These are phyloP conservation scores for Neogobius melanostomus DNA, from an alignment of 2,113 vertebrate species.

Conservation along the genomic window DNA sequence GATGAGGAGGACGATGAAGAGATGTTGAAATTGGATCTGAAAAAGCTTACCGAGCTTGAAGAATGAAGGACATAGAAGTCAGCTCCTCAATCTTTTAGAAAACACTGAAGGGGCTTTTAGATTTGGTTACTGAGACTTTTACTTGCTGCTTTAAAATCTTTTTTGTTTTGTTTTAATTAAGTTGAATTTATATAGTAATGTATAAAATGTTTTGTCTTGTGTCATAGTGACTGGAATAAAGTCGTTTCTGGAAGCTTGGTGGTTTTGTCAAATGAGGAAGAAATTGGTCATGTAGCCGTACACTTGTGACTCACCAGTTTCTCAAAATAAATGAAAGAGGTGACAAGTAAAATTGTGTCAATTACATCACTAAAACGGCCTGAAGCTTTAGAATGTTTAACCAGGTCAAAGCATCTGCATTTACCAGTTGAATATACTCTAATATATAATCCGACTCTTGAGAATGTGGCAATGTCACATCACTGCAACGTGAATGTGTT, in stretches of 20 bases:
- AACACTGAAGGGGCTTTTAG: background rate
- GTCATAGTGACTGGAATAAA: background rate
- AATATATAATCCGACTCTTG: no score
- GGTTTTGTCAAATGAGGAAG: background rate
- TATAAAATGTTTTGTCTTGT: background rate
- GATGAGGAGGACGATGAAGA: slow-evolving; percentile 57
- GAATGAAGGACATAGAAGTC: slow-evolving; percentile 25
- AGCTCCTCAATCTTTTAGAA: background rate
- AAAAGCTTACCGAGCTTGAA: slow-evolving; percentile 57
- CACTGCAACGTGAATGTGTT: no score
- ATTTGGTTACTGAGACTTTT: background rate
- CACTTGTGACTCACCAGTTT: no score
- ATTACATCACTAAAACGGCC: no score
- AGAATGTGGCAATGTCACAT: no score
- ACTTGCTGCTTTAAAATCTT: background rate
- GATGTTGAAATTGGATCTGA: slow-evolving; percentile 48
- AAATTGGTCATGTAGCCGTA: background rate
- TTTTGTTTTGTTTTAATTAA: background rate
- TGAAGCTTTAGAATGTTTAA: no score
- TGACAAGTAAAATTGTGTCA: no score
- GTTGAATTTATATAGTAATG: background rate
- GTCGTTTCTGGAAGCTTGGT: background rate
- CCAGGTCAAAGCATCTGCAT: no score
- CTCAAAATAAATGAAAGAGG: no score
- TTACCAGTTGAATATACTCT: no score